Evolutionary conservation across 2,888 invertebrate species (phyloP).

Genomic region (Lithophane socia): DNA sequence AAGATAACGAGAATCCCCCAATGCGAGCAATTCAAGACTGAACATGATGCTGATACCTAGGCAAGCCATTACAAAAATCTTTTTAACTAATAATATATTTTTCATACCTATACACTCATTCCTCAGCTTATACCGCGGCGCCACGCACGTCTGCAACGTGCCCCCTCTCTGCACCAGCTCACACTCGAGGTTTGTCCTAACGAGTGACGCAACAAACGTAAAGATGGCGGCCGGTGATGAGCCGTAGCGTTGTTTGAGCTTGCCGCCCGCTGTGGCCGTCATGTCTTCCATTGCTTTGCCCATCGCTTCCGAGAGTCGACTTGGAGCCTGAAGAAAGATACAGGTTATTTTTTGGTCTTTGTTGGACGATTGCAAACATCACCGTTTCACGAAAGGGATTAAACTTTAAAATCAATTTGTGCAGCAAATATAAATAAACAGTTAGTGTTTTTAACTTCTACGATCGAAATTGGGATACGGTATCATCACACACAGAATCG

Average conservation of each 20-base stretch:
- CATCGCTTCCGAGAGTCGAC: slow-evolving; percentile 96
- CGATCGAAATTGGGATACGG: neutral
- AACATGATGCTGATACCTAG: neutral
- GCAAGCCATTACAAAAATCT: neutral
- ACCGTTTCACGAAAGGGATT: neutral
- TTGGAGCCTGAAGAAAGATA: slow-evolving; percentile 90
- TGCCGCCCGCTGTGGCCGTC: slow-evolving; percentile 96
- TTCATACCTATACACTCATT: slow-evolving; percentile 73
- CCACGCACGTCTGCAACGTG: slow-evolving; percentile 88
- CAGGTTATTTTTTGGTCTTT: too few species aligned
- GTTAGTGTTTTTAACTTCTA: neutral
- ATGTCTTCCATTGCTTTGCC: slow-evolving; percentile 98
- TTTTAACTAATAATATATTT: too few species aligned
- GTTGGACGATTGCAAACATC: neutral
- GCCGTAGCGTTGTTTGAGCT: slow-evolving; percentile 93
- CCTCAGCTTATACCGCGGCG: slow-evolving; percentile 89
- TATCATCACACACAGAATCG: neutral
- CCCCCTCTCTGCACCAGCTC: slow-evolving; percentile 98
- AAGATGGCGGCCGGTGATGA: slow-evolving; percentile 91
- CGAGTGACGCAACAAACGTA: slow-evolving; percentile 96
- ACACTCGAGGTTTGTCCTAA: slow-evolving; percentile 97
- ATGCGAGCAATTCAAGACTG: neutral
- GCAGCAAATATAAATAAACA: neutral
- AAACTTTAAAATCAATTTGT: neutral
- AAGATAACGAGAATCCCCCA: neutral